These are phyloP conservation scores for Copidosoma floridanum DNA, from an alignment of 1,140 invertebrate species.

Conservation along the genomic window DNA sequence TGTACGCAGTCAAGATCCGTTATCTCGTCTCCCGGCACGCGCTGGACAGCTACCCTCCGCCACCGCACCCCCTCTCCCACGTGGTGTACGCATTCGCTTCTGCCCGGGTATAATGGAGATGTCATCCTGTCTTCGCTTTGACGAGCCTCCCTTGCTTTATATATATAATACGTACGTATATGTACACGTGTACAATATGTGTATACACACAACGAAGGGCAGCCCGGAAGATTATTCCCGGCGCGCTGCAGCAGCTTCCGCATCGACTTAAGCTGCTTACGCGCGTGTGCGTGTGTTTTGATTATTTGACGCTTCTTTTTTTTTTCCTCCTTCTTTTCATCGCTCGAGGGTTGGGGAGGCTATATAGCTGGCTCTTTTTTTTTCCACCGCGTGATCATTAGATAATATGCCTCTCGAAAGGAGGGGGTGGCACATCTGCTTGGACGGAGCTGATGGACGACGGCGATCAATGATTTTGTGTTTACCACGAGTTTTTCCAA, in stretches of 20 bases:
- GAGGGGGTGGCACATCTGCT: too few species aligned
- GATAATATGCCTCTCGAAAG: too few species aligned
- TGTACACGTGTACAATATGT: constrained; percentile 21
- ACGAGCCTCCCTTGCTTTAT: too few species aligned
- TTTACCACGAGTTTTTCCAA: too few species aligned
- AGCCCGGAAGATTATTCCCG: constrained; percentile 2
- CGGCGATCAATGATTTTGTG: too few species aligned
- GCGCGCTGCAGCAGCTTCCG: not conserved
- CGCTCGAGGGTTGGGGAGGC: not conserved
- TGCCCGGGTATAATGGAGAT: constrained; percentile 54
- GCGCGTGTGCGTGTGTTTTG: not conserved
- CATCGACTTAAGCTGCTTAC: constrained; percentile 17
- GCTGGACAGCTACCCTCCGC: constrained; percentile 34
- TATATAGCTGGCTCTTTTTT: too few species aligned
- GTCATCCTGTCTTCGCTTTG: constrained; percentile 55
- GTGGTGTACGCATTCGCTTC: constrained; percentile 15
- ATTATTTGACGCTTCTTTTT: not conserved
- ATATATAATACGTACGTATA: constrained; percentile 42
- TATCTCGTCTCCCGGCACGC: constrained; percentile 54
- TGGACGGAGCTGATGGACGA: too few species aligned
- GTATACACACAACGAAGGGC: constrained; percentile 30
- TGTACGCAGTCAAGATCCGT: constrained; percentile 43
- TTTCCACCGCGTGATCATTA: too few species aligned
- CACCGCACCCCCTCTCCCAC: constrained; percentile 23
- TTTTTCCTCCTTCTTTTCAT: not conserved